Evolutionary conservation across 2,113 vertebrate species (phyloP).

Genomic region (Morone chrysops): DNA sequence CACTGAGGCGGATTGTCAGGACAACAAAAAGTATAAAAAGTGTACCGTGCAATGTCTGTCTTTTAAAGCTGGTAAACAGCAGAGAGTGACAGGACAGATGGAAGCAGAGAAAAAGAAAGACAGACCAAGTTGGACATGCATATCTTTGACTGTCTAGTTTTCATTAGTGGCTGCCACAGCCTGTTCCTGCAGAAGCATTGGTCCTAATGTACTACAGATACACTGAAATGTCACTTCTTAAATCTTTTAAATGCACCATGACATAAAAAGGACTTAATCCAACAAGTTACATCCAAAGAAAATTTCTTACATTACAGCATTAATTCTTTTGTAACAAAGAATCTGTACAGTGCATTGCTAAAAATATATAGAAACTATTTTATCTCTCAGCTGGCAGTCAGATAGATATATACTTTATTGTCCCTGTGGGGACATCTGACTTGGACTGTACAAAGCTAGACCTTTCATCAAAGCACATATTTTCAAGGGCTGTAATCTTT

Average conservation of each 20-base stretch:
- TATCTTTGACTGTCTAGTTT: slow-evolving; percentile 8
- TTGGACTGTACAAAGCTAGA: too few relatives aligned
- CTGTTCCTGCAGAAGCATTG: slow-evolving; percentile 18
- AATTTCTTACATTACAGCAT: neutral
- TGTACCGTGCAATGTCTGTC: neutral
- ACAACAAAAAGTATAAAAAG: neutral
- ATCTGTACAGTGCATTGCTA: neutral
- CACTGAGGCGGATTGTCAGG: neutral
- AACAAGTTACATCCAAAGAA: neutral
- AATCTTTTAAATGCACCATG: slow-evolving; percentile 14
- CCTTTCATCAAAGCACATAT: neutral
- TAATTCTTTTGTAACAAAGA: neutral
- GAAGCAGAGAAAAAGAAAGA: neutral
- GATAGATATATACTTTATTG: too few relatives aligned
- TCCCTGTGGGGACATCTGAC: too few relatives aligned
- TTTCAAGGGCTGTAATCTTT: too few relatives aligned
- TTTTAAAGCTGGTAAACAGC: slow-evolving; percentile 1
- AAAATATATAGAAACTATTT: neutral
- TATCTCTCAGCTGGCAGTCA: neutral
- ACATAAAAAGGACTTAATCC: neutral
- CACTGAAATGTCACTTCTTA: neutral
- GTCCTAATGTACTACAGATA: neutral
- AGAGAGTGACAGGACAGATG: slow-evolving; percentile 37
- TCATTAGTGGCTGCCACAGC: slow-evolving; percentile 31
- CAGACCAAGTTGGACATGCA: slow-evolving; percentile 1